These are phyloP conservation scores for Azorinus chamasolen DNA, from an alignment of 2,888 invertebrate genomes.

Conservation along the genomic window DNA sequence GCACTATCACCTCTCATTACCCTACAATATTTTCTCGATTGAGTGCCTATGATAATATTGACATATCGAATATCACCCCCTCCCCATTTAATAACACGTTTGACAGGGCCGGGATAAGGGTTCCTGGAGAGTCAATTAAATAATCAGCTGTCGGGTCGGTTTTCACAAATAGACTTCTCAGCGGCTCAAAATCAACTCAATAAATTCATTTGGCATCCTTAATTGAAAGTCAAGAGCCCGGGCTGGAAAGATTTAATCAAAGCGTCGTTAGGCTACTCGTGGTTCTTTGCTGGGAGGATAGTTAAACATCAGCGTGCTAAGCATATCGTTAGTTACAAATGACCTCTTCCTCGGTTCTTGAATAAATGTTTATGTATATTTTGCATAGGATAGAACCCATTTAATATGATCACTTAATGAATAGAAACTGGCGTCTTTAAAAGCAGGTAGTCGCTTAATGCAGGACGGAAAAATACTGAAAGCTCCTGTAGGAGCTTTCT, in stretches of 20 bases:
- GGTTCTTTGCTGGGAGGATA: background rate
- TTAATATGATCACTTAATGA: too few species aligned
- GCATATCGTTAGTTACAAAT: too few species aligned
- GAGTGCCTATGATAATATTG: slow-evolving; percentile 26
- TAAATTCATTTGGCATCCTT: slow-evolving; percentile 44
- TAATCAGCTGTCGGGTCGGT: slow-evolving; percentile 6
- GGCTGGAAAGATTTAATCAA: slow-evolving; percentile 33
- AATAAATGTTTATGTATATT: too few species aligned
- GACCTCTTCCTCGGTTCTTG: too few species aligned
- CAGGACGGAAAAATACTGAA: too few species aligned
- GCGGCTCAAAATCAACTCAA: slow-evolving; percentile 33
- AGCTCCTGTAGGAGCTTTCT: too few species aligned
- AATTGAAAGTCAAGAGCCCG: slow-evolving; percentile 50
- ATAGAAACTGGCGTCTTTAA: too few species aligned
- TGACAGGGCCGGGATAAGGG: background rate
- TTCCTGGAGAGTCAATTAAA: slow-evolving; percentile 9
- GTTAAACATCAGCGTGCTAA: too few species aligned
- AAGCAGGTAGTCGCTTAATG: too few species aligned
- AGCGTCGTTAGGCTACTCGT: background rate
- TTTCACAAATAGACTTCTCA: slow-evolving; percentile 33
- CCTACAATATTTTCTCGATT: too few species aligned
- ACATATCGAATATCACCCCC: slow-evolving; percentile 26
- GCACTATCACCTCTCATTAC: too few species aligned
- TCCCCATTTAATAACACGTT: slow-evolving; percentile 23
- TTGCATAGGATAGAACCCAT: too few species aligned